These are phyloP conservation scores for Bolinopsis microptera DNA, from an alignment of 37 sponge, comb jelly and placozoan genomes.

Conservation along the genomic window DNA sequence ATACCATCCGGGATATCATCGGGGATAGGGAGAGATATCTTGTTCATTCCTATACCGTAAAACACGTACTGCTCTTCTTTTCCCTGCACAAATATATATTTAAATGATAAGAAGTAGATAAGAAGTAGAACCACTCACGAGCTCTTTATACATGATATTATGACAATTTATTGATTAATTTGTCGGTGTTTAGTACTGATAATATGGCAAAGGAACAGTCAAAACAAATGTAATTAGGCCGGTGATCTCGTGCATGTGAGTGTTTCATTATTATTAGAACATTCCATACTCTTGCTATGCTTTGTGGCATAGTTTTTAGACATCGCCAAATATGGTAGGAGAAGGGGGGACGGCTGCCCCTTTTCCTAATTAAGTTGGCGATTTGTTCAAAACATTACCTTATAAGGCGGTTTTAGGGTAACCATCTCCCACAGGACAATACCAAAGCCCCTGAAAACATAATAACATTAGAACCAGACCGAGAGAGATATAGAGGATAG, in stretches of 20 bases:
- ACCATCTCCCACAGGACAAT: slow-evolving; percentile 57
- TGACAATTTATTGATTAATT: too few relatives aligned
- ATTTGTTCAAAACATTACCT: background rate
- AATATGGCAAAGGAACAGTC: too few relatives aligned
- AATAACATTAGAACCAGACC: background rate
- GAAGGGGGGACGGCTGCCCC: background rate
- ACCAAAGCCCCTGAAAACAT: slow-evolving; percentile 22
- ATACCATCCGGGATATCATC: slow-evolving; percentile 54
- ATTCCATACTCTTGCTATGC: too few relatives aligned
- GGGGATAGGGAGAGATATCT: slow-evolving; percentile 31
- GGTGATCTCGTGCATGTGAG: too few relatives aligned
- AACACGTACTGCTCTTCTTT: slow-evolving; percentile 50
- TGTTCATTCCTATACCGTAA: slow-evolving; percentile 36
- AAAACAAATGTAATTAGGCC: too few relatives aligned
- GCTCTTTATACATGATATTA: too few relatives aligned
- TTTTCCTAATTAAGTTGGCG: background rate
- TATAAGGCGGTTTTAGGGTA: slow-evolving; percentile 17
- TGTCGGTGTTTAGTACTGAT: too few relatives aligned
- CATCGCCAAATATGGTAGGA: background rate
- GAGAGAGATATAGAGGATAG: background rate
- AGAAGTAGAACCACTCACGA: too few relatives aligned
- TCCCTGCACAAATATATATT: background rate
- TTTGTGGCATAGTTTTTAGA: too few relatives aligned
- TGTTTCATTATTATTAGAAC: too few relatives aligned
- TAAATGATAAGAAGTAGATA: too few relatives aligned